These are phyloP conservation scores for Pseudopleuronectes americanus DNA, from an alignment of 2,797 vertebrate species.

Conservation along the genomic window DNA sequence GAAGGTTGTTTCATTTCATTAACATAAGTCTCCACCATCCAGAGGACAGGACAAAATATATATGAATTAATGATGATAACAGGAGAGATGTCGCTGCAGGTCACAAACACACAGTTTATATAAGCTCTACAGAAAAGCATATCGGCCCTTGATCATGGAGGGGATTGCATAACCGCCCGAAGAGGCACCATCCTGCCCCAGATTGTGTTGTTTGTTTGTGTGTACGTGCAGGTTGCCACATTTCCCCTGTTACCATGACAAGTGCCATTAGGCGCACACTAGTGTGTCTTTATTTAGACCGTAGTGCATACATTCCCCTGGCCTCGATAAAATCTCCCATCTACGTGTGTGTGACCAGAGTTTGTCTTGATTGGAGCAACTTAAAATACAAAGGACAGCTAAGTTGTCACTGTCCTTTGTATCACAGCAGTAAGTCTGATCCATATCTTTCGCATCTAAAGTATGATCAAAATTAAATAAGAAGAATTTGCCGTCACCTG, in stretches of 20 bases:
- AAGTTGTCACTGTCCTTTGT: not conserved
- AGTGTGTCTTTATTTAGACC: constrained; percentile 60
- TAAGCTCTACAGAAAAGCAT: constrained; percentile 38
- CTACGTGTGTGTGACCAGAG: constrained; percentile 42
- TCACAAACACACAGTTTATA: constrained; percentile 37
- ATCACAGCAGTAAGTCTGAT: constrained; percentile 9
- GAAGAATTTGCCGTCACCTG: not conserved
- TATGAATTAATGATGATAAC: not conserved
- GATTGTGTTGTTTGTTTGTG: constrained; percentile 64
- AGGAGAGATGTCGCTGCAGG: not conserved
- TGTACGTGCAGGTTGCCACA: constrained; percentile 73
- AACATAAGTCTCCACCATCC: not conserved
- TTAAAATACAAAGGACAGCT: constrained; percentile 30
- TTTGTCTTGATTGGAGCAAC: constrained; percentile 45
- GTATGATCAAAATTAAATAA: constrained; percentile 13
- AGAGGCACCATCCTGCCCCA: constrained; percentile 53
- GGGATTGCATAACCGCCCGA: constrained; percentile 47
- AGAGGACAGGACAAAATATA: not conserved
- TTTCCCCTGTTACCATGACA: constrained; percentile 52
- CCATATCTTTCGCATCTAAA: constrained; percentile 34
- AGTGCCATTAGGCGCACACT: constrained; percentile 56
- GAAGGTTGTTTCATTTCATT: too few relatives aligned
- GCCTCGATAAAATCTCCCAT: constrained; percentile 74
- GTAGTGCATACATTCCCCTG: constrained; percentile 71
- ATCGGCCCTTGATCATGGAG: constrained; percentile 50